Conservation (phyloP, 2,113 vertebrate genomes). For the Lamprologus ornatipinnis region DNA sequence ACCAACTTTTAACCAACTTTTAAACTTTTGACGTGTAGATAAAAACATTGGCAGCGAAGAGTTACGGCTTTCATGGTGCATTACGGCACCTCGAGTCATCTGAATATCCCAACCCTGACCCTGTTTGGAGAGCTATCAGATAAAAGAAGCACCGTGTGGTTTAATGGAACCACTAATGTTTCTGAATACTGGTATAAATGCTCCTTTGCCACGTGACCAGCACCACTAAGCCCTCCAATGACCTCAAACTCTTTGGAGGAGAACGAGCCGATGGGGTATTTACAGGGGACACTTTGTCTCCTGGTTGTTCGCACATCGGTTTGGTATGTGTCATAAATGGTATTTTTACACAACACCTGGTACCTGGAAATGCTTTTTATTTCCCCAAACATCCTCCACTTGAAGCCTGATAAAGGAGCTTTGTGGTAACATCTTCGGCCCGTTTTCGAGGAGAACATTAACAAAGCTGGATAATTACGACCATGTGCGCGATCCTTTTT, state of each 20-base stretch:
- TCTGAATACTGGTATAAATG: background rate
- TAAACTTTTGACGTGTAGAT: background rate
- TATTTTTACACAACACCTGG: slow-evolving; percentile 1
- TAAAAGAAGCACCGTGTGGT: background rate
- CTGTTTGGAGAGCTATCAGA: background rate
- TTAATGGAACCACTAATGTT: background rate
- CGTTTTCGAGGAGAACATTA: slow-evolving; percentile 1
- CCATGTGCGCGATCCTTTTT: slow-evolving; percentile 8
- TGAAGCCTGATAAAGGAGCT: background rate
- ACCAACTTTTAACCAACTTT: background rate
- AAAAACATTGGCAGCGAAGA: background rate
- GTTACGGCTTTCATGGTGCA: background rate
- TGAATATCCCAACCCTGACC: background rate
- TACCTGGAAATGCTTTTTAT: background rate
- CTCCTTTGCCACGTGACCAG: background rate
- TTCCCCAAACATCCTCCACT: background rate
- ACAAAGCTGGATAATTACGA: slow-evolving; percentile 21
- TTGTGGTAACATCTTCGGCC: background rate
- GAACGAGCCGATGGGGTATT: background rate
- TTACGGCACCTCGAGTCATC: background rate
- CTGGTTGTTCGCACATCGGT: background rate
- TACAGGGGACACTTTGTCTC: background rate
- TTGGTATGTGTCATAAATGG: slow-evolving; percentile 6
- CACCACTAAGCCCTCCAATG: background rate
- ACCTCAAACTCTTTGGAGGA: background rate